phyloP scores from a whole-genome alignment of 2,113 vertebrate species.

The Sula dactylatra region DNA sequence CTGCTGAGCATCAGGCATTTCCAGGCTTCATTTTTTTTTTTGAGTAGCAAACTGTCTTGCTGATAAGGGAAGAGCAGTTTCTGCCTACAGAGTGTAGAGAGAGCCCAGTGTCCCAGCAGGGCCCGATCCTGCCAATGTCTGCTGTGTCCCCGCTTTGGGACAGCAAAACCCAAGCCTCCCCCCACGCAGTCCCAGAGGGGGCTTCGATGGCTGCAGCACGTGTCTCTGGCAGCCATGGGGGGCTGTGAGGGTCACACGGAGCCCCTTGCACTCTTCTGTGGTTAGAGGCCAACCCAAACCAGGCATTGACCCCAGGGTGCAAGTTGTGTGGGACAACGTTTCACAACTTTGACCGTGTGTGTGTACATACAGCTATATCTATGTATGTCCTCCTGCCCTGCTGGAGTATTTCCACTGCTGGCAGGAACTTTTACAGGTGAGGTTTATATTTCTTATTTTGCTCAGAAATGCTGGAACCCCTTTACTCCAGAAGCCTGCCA shows the following conservation, averaged over 20 bases:
- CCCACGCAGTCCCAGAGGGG: not conserved
- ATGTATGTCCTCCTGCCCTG: fast-evolving
- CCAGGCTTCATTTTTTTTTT: not conserved
- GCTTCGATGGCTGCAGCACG: fast-evolving
- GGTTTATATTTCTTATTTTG: not conserved
- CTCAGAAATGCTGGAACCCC: not conserved
- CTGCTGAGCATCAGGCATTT: not conserved
- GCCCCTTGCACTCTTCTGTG: not conserved
- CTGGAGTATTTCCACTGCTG: not conserved
- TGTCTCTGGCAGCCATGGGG: not conserved
- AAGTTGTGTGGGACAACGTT: fast-evolving
- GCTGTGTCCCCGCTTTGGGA: not conserved
- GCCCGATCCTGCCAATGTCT: not conserved
- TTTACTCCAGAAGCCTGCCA: not conserved
- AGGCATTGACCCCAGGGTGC: fast-evolving
- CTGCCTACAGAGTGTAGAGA: not conserved
- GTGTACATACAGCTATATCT: not conserved
- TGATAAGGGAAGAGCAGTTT: not conserved
- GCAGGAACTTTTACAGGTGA: not conserved
- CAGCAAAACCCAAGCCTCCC: not conserved
- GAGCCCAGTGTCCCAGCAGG: not conserved
- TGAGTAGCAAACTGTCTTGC: not conserved
- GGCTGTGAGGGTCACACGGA: fast-evolving
- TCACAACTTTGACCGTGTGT: fast-evolving
- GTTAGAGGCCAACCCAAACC: not conserved